Conservation (phyloP, 2,113 vertebrate genomes). For the Diadophis punctatus region DNA sequence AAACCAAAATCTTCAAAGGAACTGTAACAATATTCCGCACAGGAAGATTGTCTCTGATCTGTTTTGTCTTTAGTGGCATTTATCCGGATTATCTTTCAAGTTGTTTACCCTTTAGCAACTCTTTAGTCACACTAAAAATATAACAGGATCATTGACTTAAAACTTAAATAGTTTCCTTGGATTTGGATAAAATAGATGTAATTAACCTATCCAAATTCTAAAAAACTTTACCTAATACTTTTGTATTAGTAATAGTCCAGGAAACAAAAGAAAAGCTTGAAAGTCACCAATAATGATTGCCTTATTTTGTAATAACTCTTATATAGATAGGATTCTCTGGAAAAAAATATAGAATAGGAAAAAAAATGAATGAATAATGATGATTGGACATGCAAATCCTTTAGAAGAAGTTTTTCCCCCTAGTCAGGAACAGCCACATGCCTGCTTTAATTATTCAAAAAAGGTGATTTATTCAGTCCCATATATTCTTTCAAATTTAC, state of each 20-base stretch:
- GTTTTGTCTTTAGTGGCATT: neutral
- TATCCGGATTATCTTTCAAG: neutral
- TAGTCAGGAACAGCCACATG: neutral
- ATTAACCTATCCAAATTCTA: neutral
- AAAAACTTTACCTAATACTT: neutral
- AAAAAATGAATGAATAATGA: neutral
- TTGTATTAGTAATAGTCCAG: neutral
- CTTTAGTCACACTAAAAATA: neutral
- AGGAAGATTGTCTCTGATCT: neutral
- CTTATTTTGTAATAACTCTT: neutral
- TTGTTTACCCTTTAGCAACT: neutral
- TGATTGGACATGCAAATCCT: neutral
- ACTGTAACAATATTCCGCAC: neutral
- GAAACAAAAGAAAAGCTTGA: neutral
- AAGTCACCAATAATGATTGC: neutral
- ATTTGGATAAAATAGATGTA: neutral
- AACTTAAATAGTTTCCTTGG: neutral
- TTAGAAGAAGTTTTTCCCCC: neutral
- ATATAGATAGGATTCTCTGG: neutral
- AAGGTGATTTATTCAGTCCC: neutral
- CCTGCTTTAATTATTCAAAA: neutral
- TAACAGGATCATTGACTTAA: neutral
- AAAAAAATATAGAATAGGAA: neutral
- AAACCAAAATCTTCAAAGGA: neutral
- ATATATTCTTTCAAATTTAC: neutral